Base-by-base conservation (phyloP, 2,888 invertebrate species). In the Nomada fabriciana region DNA sequence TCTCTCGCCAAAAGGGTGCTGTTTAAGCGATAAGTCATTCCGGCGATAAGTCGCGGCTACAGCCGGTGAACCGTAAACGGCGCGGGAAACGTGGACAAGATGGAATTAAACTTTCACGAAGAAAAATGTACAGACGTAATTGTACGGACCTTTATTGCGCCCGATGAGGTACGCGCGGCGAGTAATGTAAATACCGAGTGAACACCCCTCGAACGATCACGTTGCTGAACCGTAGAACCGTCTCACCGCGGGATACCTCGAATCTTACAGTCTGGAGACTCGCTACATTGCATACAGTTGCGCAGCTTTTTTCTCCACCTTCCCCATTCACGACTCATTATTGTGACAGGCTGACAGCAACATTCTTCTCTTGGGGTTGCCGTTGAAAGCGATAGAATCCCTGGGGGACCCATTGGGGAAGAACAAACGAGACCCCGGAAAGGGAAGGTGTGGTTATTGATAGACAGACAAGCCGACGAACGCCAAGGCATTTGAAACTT, bases 1-100 rank as follows among this genome's bases (percentile, higher is more conserved):
- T 29, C 36, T 36, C 36, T 36, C 7, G 84, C 78, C 67, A 86
- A 89, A 83, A 88, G 83, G 76, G 76, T 82, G 85, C 83, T 88
- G 86, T 86, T 84, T 84, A 79, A 89, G 86, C 92, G 91, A 92
- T 93, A 92, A 91, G 91, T 92, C 93, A 93, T 92, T 91, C 89
- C 86, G 89, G 89, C 90, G 91, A 93, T 92, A 92, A 92, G 91
- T 89, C 86, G 64, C 76, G 76, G 77, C 76, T 80, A 53, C 73
- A 67, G 43, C 52, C 83, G 80, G 76, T 68, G 82, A 83, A 80
- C 85, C 83, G 83, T 77, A 83, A 82, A 88, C 80, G 88, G 76
- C 76, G 47, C 79, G 42, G 71, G 87, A 69, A 78, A 75, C 72
- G 74, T 70, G 76, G 76, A 69, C 86, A 79, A 85, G 85, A 81